Conservation (phyloP, 1,140 invertebrate genomes). For the Wasmannia auropunctata region DNA sequence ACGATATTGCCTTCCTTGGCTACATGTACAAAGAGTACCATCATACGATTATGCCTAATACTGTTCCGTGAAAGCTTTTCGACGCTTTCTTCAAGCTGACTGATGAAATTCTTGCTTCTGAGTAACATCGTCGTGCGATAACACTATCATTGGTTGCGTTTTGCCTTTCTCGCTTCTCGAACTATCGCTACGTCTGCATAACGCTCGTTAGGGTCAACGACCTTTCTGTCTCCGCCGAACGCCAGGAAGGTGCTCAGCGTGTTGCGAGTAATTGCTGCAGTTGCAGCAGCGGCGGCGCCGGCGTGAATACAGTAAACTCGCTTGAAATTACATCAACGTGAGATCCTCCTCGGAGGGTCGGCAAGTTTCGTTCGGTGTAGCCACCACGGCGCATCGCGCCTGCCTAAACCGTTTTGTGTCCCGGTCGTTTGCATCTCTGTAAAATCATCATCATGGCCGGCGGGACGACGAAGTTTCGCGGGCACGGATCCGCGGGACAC, state of each 20-base stretch:
- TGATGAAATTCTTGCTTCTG: slow-evolving; percentile 19
- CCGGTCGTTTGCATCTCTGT: not conserved
- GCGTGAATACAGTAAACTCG: slow-evolving; percentile 57
- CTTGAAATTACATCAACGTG: slow-evolving; percentile 54
- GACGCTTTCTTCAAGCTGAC: not conserved
- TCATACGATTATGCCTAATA: not conserved
- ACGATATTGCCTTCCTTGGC: not conserved
- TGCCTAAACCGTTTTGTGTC: slow-evolving; percentile 12
- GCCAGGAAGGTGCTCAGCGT: slow-evolving; percentile 34
- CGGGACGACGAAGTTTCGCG: slow-evolving; percentile 29
- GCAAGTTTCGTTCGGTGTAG: slow-evolving; percentile 30
- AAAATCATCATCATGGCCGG: slow-evolving; percentile 7
- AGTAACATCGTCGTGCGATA: not conserved
- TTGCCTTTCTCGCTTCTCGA: not conserved
- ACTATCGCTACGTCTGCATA: slow-evolving; percentile 30
- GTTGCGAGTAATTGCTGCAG: slow-evolving; percentile 57
- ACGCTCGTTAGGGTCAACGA: slow-evolving; percentile 49
- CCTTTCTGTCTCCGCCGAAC: slow-evolving; percentile 22
- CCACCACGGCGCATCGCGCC: not conserved
- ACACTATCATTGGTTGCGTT: not conserved
- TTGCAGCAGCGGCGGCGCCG: slow-evolving; percentile 33
- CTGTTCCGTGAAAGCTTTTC: not conserved
- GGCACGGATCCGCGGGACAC: slow-evolving; percentile 15
- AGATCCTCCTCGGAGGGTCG: slow-evolving; percentile 44
- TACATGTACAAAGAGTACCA: no score